These are phyloP conservation scores for Mechanitis messenoides DNA, from an alignment of 2,888 invertebrate species.

Conservation along the genomic window DNA sequence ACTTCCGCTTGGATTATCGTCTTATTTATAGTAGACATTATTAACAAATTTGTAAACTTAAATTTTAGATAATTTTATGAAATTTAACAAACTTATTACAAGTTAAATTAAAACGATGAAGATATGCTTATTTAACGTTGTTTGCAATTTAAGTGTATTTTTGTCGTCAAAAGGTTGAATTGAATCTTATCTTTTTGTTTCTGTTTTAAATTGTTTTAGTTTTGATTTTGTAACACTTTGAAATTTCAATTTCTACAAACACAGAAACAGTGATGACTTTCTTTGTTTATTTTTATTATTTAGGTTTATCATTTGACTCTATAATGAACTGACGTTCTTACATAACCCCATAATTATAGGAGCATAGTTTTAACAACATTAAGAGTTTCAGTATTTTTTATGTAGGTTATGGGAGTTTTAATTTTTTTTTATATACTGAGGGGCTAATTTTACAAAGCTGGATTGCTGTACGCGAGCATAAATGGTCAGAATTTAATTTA, in stretches of 20 bases:
- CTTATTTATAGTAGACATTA: slow-evolving; percentile 10
- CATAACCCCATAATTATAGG: too few species aligned
- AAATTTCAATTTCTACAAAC: not conserved
- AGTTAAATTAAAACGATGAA: slow-evolving; percentile 67
- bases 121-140: slow-evolving; percentile 40
- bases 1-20: not conserved
- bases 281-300: not conserved
- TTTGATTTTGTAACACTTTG: not conserved
- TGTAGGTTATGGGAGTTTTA: too few species aligned
- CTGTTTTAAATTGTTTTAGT: not conserved
- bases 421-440: too few species aligned
- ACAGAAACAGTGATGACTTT: not conserved
- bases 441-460: too few species aligned
- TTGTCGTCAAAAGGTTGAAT: slow-evolving; percentile 5
- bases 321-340: too few species aligned
- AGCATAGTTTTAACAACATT: too few species aligned
- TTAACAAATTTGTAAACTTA: slow-evolving; percentile 38
- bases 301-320: too few species aligned
- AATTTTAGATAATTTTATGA: slow-evolving; percentile 50
- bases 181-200: slow-evolving; percentile 7
- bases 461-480: too few species aligned
- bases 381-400: too few species aligned
- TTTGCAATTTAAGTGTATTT: slow-evolving; percentile 35
- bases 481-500: too few species aligned
- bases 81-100: slow-evolving; percentile 59